phyloP scores from a whole-genome alignment of 1,140 invertebrate species.

The Drosophila triauraria region DNA sequence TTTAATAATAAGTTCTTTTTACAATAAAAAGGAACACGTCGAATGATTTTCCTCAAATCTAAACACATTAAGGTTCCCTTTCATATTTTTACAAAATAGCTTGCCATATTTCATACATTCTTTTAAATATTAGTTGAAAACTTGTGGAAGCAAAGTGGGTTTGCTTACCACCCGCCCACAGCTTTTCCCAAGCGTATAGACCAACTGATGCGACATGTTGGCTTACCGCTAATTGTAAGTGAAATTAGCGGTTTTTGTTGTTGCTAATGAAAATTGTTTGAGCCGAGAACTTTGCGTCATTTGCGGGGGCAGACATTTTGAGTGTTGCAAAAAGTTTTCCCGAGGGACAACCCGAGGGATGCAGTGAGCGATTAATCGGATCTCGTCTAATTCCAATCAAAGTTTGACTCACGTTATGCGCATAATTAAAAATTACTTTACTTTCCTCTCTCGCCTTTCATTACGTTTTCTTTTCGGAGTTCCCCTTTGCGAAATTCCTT shows the following conservation, averaged over 20 bases:
- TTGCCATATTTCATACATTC: conserved; percentile 7
- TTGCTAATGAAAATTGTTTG: conserved; percentile 79
- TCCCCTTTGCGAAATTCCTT: not conserved
- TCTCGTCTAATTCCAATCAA: conserved; percentile 63
- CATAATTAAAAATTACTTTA: conserved; percentile 82
- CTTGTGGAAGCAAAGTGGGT: conserved; percentile 30
- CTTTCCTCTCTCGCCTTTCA: conserved; percentile 4
- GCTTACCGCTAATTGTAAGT: conserved; percentile 78
- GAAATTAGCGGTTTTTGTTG: conserved; percentile 77
- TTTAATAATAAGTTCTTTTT: no score
- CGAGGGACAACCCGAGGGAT: conserved; percentile 1
- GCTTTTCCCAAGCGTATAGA: conserved; percentile 1
- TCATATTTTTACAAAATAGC: conserved; percentile 9
- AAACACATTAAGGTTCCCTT: not conserved
- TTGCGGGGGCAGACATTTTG: conserved; percentile 32
- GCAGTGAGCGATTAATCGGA: conserved; percentile 67
- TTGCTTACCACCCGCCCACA: not conserved
- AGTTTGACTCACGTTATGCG: conserved; percentile 70
- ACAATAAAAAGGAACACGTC: no score
- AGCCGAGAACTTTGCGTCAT: conserved; percentile 63
- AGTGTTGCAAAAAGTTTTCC: conserved; percentile 17
- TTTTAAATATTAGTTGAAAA: conserved; percentile 52
- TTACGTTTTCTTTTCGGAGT: not conserved
- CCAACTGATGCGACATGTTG: conserved; percentile 66
- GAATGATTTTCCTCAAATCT: no score